These are phyloP conservation scores for Oryzias melastigma DNA, from an alignment of 2,113 vertebrate genomes.

Conservation along the genomic window DNA sequence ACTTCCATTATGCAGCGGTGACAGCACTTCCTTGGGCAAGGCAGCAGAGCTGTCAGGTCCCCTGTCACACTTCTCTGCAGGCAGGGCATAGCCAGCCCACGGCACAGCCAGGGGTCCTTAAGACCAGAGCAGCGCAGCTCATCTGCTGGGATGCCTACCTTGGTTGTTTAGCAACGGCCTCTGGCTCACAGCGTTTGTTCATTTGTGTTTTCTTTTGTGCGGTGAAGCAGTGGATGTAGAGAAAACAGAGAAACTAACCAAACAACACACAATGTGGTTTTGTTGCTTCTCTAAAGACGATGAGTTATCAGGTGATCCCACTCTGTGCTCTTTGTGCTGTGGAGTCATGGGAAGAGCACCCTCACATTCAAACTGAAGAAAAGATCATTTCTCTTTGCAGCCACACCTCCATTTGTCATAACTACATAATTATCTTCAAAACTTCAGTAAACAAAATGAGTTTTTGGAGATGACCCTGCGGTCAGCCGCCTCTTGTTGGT, in stretches of 20 bases:
- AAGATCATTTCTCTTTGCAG: no score
- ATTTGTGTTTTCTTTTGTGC: slow-evolving; percentile 51
- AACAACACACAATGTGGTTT: slow-evolving; percentile 64
- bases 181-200: slow-evolving; percentile 41
- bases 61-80: slow-evolving; percentile 78
- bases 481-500: no score
- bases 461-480: no score
- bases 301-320: slow-evolving; percentile 46
- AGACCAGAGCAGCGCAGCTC: slow-evolving; percentile 43
- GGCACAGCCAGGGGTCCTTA: slow-evolving; percentile 73
- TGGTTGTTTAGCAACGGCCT: slow-evolving; percentile 75
- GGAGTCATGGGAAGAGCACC: slow-evolving; percentile 40
- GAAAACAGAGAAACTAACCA: slow-evolving; percentile 60
- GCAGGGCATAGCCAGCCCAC: slow-evolving; percentile 64
- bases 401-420: no score
- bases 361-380: neutral
- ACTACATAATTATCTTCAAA: no score
- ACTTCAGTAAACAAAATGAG: no score
- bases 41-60: slow-evolving; percentile 77
- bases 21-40: slow-evolving; percentile 74
- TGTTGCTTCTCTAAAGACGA: slow-evolving; percentile 53
- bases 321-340: slow-evolving; percentile 38
- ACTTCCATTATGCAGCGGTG: slow-evolving; percentile 64
- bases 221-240: slow-evolving; percentile 39
- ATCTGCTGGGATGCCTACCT: slow-evolving; percentile 70